These are phyloP conservation scores for Lanius collurio DNA, from an alignment of 2,113 vertebrate genomes.

Conservation along the genomic window DNA sequence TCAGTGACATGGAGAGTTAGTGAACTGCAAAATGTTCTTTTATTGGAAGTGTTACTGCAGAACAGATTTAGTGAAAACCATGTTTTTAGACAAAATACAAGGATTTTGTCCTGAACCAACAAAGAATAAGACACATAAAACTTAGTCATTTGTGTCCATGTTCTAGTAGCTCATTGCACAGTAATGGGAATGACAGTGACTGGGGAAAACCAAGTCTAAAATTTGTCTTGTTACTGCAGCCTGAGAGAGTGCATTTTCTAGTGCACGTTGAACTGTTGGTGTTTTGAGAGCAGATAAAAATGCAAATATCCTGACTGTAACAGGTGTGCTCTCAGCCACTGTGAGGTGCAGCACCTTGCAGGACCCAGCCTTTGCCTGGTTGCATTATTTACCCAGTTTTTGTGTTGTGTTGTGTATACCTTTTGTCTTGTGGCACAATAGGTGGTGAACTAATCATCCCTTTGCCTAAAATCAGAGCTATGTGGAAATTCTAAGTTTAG, in stretches of 20 bases:
- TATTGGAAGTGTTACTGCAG: not conserved
- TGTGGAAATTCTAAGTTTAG: not conserved
- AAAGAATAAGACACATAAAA: not conserved
- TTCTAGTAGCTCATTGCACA: not conserved
- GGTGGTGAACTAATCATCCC: not conserved
- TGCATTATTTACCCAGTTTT: not conserved
- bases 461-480: not conserved
- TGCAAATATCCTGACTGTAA: not conserved
- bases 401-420: not conserved
- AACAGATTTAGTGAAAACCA: not conserved
- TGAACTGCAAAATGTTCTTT: not conserved
- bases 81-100: not conserved
- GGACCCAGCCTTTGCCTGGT: not conserved
- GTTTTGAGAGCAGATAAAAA: not conserved
- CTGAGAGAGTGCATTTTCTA: not conserved
- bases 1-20: not conserved
- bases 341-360: not conserved
- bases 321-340: not conserved
- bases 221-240: not conserved
- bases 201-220: not conserved
- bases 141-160: rapidly evolving
- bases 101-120: not conserved
- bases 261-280: not conserved
- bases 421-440: not conserved
- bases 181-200: not conserved